Evolutionary conservation across 2,888 invertebrate species (phyloP).

Genomic region (Pachliopta kotzebuea): DNA sequence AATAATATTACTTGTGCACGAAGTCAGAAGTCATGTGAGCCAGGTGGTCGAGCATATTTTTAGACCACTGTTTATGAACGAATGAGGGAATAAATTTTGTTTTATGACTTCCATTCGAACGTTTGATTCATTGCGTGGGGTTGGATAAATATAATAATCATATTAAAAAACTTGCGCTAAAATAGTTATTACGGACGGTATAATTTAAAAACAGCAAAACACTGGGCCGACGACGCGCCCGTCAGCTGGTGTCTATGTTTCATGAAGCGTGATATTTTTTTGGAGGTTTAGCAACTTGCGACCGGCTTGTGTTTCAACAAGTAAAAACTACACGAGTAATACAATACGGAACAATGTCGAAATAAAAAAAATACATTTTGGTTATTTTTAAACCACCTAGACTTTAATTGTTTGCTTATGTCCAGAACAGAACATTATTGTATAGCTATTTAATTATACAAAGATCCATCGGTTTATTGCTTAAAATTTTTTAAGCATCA

Average conservation of each 20-base stretch:
- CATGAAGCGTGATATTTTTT: slow-evolving; percentile 74
- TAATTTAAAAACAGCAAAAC: slow-evolving; percentile 16
- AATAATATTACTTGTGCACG: slow-evolving; percentile 65
- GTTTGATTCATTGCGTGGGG: slow-evolving; percentile 56
- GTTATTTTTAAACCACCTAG: slow-evolving; percentile 25
- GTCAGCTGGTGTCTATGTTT: slow-evolving; percentile 66
- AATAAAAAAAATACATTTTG: slow-evolving; percentile 41
- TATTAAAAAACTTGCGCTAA: not conserved
- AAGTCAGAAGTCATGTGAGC: slow-evolving; percentile 56
- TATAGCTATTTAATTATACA: not conserved
- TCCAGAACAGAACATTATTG: slow-evolving; percentile 6
- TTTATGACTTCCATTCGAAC: slow-evolving; percentile 68
- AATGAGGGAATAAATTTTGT: slow-evolving; percentile 66
- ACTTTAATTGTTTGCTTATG: slow-evolving; percentile 6
- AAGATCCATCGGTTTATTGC: too few relatives aligned
- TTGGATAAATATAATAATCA: slow-evolving; percentile 20
- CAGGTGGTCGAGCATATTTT: slow-evolving; percentile 75
- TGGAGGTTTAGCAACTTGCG: slow-evolving; percentile 55
- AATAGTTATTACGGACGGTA: slow-evolving; percentile 9
- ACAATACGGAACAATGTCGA: slow-evolving; percentile 40
- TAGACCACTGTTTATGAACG: slow-evolving; percentile 64
- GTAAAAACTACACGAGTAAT: slow-evolving; percentile 59
- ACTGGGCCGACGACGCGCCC: slow-evolving; percentile 20
- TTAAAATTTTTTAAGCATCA: too few relatives aligned
- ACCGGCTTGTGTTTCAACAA: slow-evolving; percentile 64